A percentile compares a stretch with the other conserved stretches of the same genome.
phyloP scores from a whole-genome alignment of 1,140 invertebrate genomes.

The Zaprionus camerounensis region DNA sequence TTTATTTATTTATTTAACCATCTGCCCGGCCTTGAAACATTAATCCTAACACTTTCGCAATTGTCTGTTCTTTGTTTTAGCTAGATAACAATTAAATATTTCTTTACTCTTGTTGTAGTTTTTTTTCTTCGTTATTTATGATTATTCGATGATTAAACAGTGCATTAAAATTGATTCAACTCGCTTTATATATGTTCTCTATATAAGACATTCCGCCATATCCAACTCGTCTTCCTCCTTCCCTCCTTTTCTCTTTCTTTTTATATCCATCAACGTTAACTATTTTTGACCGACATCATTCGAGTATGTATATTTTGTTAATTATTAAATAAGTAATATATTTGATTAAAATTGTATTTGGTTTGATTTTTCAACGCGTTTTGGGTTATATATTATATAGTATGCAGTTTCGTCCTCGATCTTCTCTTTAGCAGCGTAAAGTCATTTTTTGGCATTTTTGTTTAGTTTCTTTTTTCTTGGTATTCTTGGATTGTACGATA shows the following conservation, averaged over 20 bases:
- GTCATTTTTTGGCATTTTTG: conserved; percentile 20
- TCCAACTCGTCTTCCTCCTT: conserved; percentile 31
- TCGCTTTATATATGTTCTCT: conserved; percentile 60
- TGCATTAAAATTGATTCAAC: conserved; percentile 82
- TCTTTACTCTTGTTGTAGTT: conserved; percentile 32
- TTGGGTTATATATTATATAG: conserved; percentile 10
- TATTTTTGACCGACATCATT: conserved; percentile 37
- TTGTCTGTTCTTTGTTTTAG: conserved; percentile 45
- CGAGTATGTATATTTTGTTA: conserved; percentile 41
- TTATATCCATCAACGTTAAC: conserved; percentile 31
- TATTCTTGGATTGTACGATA: conserved; percentile 37
- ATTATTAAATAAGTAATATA: conserved; percentile 52
- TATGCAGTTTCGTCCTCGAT: conserved; percentile 4
- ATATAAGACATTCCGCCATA: conserved; percentile 45
- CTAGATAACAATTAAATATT: conserved; percentile 77
- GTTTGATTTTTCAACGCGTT: conserved; percentile 54
- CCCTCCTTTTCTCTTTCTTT: background rate
- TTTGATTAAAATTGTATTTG: conserved; percentile 74
- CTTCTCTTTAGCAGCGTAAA: conserved; percentile 33
- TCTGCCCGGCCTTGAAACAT: conserved; percentile 21
- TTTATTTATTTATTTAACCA: conserved; percentile 15
- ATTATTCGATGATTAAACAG: conserved; percentile 84
- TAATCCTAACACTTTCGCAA: conserved; percentile 47
- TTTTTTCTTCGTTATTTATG: conserved; percentile 61
- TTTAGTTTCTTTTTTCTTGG: conserved; percentile 12